These are phyloP conservation scores for Agrotis puta DNA, from an alignment of 2,888 invertebrate species.

Conservation along the genomic window DNA sequence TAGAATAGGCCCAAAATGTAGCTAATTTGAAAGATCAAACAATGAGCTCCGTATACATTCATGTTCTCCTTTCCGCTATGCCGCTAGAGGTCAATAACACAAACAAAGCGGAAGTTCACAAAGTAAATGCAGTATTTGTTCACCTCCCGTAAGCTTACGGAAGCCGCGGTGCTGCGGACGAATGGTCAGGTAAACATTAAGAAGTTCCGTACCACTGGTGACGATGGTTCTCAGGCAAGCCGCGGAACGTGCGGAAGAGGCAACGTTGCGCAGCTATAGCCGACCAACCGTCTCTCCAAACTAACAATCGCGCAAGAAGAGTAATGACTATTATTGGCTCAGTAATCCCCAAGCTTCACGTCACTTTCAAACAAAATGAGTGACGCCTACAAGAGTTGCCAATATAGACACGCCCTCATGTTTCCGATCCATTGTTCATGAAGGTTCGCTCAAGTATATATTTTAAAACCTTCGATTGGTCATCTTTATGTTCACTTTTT, in stretches of 20 bases:
- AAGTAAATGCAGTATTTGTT: constrained; percentile 38
- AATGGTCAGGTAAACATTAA: constrained; percentile 62
- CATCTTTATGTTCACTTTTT: constrained; percentile 10
- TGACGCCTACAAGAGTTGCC: constrained; percentile 56
- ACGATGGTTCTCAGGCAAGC: constrained; percentile 77
- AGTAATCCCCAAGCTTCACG: constrained; percentile 44
- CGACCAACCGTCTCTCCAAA: constrained; percentile 63
- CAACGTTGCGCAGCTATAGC: constrained; percentile 64
- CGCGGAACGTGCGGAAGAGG: constrained; percentile 78
- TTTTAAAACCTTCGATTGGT: background rate
- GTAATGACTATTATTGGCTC: constrained; percentile 44
- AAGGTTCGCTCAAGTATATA: constrained; percentile 9
- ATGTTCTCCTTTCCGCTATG: constrained; percentile 2
- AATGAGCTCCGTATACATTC: constrained; percentile 6
- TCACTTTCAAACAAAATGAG: constrained; percentile 33
- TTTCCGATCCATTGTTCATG: constrained; percentile 20
- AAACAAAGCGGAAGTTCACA: constrained; percentile 33
- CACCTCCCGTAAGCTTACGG: constrained; percentile 21
- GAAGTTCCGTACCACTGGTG: constrained; percentile 62
- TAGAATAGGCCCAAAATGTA: background rate
- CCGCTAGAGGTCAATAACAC: constrained; percentile 31
- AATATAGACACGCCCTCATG: constrained; percentile 58
- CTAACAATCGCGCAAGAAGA: constrained; percentile 55
- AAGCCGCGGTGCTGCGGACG: constrained; percentile 43
- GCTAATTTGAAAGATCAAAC: constrained; percentile 11